phyloP scores from a whole-genome alignment of 2,797 vertebrate genomes.

The Lepilemur ruficaudatus region DNA sequence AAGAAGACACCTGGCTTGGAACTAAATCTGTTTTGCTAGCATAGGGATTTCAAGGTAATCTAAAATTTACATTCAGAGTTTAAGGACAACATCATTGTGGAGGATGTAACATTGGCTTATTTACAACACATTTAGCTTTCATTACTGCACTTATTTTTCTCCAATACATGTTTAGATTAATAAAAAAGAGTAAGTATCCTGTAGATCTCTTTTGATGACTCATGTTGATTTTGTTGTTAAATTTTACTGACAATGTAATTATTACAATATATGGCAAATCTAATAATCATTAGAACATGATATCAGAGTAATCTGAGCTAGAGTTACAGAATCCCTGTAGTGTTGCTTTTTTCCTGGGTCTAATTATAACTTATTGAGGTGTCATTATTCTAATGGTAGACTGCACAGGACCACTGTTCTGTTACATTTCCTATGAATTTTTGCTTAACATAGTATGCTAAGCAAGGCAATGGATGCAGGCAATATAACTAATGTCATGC shows the following conservation, averaged over 20 bases:
- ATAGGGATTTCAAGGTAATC: constrained; percentile 5
- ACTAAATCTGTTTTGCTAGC: constrained; percentile 25
- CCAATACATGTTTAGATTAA: neutral
- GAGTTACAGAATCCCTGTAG: neutral
- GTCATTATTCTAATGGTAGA: neutral
- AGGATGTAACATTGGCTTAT: neutral
- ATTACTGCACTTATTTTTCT: neutral
- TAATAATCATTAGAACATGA: neutral
- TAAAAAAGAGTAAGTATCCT: neutral
- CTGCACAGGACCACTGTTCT: neutral
- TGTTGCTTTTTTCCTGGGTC: neutral
- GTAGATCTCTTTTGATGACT: neutral
- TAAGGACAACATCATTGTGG: neutral
- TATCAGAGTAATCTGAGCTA: neutral
- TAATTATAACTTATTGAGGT: neutral
- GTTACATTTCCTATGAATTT: neutral
- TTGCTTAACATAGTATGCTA: neutral
- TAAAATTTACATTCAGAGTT: constrained; percentile 35
- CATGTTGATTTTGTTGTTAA: neutral
- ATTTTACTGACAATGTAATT: neutral
- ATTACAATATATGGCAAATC: neutral
- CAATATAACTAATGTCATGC: neutral
- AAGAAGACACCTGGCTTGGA: constrained; percentile 28
- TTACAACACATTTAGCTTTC: neutral
- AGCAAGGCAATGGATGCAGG: neutral